Percentiles rank a stretch among this genome's conserved stretches.
Evolutionary conservation across 2,797 vertebrate genomes (phyloP).

Genomic region (Danio jaintianensis): DNA sequence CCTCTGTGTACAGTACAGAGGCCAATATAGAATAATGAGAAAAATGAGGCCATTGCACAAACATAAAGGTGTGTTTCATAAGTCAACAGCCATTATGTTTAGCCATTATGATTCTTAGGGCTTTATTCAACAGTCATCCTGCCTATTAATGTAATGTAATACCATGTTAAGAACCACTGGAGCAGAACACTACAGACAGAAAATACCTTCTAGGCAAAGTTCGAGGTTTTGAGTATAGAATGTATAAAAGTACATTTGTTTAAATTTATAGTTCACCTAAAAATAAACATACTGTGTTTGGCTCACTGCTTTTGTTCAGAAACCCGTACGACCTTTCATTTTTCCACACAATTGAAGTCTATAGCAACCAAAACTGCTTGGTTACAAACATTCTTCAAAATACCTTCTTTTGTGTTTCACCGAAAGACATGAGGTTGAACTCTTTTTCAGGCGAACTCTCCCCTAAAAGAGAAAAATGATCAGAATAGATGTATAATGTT

Average conservation of each 20-base stretch:
- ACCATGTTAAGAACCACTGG: not conserved
- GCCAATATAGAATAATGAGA: not conserved
- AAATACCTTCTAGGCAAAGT: not conserved
- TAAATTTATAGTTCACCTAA: too few relatives aligned
- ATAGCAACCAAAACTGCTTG: not conserved
- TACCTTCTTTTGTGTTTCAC: not conserved
- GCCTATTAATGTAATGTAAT: not conserved
- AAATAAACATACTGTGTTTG: too few relatives aligned
- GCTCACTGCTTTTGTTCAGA: too few relatives aligned
- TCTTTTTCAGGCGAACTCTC: too few relatives aligned
- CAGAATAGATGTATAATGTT: not conserved
- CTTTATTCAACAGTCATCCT: constrained; percentile 8
- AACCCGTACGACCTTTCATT: too few relatives aligned
- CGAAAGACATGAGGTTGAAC: not conserved
- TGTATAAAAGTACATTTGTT: too few relatives aligned
- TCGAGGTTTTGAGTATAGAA: not conserved
- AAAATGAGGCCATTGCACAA: constrained; percentile 24
- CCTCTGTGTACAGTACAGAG: not conserved
- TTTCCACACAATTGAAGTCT: not conserved
- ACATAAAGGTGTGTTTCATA: constrained; percentile 27
- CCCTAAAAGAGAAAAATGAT: not conserved
- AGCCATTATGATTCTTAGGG: constrained; percentile 2
- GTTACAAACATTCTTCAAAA: not conserved
- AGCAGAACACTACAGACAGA: not conserved
- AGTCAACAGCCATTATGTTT: not conserved